These are phyloP conservation scores for Drosophila quasianomalipes DNA, from an alignment of 2,888 invertebrate species.

Conservation along the genomic window DNA sequence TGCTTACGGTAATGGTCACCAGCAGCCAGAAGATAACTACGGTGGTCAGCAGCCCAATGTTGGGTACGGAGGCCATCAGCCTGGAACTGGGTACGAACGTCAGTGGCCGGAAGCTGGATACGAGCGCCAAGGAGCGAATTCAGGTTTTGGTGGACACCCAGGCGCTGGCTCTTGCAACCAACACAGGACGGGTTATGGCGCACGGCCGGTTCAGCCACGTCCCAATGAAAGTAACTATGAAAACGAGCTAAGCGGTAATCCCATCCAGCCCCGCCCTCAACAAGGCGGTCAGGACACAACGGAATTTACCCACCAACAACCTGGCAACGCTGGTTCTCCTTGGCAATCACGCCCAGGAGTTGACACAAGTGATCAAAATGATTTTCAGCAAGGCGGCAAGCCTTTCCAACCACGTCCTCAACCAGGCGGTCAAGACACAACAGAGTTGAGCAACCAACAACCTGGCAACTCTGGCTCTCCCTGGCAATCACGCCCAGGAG, in stretches of 20 bases:
- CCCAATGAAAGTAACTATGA: neutral
- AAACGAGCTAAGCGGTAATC: neutral
- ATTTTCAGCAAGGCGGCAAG: neutral
- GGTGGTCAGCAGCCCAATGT: neutral
- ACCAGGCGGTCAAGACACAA: neutral
- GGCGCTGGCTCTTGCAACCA: neutral
- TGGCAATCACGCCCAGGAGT: conserved; percentile 43
- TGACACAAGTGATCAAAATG: neutral
- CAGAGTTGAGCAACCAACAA: conserved; percentile 7
- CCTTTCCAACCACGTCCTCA: conserved; percentile 1
- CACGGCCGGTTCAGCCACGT: neutral
- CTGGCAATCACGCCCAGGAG: conserved; percentile 44
- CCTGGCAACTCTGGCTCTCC: neutral
- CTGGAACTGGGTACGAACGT: neutral
- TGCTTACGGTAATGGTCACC: neutral
- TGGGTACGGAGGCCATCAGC: neutral
- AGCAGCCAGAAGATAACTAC: neutral
- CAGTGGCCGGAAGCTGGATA: neutral
- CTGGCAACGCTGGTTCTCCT: neutral
- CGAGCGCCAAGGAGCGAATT: neutral
- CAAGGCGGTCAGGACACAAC: neutral
- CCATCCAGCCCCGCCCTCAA: conserved; percentile 28
- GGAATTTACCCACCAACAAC: conserved; percentile 10
- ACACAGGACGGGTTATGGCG: conserved; percentile 4
- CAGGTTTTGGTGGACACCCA: neutral